Evolutionary conservation across 2,797 vertebrate species (phyloP).

Genomic region (Pantherophis vulpinus): DNA sequence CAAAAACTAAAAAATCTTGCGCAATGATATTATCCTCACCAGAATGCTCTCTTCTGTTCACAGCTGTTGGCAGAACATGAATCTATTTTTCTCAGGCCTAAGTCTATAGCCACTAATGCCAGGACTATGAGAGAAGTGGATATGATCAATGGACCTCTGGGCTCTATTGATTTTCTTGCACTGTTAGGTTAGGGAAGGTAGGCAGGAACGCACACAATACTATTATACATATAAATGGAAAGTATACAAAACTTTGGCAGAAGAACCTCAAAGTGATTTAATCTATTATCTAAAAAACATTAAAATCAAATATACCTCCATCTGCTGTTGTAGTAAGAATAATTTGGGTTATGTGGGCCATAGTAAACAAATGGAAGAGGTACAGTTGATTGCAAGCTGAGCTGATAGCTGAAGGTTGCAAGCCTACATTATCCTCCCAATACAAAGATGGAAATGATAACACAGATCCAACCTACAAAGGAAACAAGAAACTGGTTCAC

Average conservation of each 20-base stretch:
- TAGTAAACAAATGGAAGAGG: slow-evolving; percentile 90
- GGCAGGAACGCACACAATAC: neutral
- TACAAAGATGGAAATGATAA: slow-evolving; percentile 91
- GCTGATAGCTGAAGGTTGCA: slow-evolving; percentile 89
- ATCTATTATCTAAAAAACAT: neutral
- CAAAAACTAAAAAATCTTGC: neutral
- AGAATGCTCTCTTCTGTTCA: neutral
- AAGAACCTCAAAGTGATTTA: neutral
- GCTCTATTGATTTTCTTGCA: neutral
- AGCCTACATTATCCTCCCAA: slow-evolving; percentile 87
- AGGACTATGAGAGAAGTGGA: neutral
- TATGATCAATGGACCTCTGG: neutral
- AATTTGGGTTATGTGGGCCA: slow-evolving; percentile 91
- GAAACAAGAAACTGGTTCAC: slow-evolving; percentile 34
- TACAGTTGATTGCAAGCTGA: slow-evolving; percentile 92
- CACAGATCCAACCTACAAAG: slow-evolving; percentile 84
- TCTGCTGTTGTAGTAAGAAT: slow-evolving; percentile 78
- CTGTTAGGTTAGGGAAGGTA: neutral
- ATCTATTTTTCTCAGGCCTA: neutral
- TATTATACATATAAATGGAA: neutral
- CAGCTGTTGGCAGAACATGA: neutral
- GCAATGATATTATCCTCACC: neutral
- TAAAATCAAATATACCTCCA: slow-evolving; percentile 39
- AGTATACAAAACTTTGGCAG: neutral
- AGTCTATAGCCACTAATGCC: neutral